A percentile compares a stretch with the other conserved stretches of the same genome.
Conservation (phyloP, 92 coral and sea anemone genomes). For the Micromussa lordhowensis region DNA sequence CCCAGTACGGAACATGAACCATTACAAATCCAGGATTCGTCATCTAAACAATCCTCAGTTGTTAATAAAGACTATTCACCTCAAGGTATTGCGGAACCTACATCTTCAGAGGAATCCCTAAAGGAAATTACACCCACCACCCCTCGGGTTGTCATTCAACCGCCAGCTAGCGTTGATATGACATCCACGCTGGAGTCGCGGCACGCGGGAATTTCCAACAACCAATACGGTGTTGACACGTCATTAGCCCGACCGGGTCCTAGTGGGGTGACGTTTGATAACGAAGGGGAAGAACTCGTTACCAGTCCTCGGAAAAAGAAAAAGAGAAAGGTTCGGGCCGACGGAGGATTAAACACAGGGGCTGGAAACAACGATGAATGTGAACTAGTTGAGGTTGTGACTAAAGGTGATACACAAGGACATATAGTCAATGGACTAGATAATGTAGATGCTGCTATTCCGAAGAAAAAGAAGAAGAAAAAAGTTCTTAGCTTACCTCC, state of each 20-base stretch:
- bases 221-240: conserved; percentile 3
- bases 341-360: conserved; percentile 7
- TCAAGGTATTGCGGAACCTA: conserved; percentile 15
- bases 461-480: conserved; percentile 27
- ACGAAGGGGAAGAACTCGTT: conserved; percentile 48
- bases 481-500: conserved; percentile 8
- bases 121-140: conserved; percentile 52
- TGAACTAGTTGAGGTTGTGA: conserved; percentile 13
- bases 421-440: background rate
- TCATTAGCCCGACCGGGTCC: background rate
- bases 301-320: conserved; percentile 34
- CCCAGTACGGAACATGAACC: conserved; percentile 2
- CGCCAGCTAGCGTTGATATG: background rate
- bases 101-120: conserved; percentile 60
- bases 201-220: background rate
- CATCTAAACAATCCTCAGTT: background rate
- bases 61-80: conserved; percentile 15
- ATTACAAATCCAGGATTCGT: conserved; percentile 12
- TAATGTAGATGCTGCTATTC: background rate
- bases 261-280: conserved; percentile 31
- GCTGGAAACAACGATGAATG: conserved; percentile 12
- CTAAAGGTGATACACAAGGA: background rate
- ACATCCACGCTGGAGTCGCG: background rate
- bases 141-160: conserved; percentile 38
- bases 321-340: conserved; percentile 3